Base-by-base conservation (phyloP, 1,140 invertebrate genomes). In the Drusus annulatus region DNA sequence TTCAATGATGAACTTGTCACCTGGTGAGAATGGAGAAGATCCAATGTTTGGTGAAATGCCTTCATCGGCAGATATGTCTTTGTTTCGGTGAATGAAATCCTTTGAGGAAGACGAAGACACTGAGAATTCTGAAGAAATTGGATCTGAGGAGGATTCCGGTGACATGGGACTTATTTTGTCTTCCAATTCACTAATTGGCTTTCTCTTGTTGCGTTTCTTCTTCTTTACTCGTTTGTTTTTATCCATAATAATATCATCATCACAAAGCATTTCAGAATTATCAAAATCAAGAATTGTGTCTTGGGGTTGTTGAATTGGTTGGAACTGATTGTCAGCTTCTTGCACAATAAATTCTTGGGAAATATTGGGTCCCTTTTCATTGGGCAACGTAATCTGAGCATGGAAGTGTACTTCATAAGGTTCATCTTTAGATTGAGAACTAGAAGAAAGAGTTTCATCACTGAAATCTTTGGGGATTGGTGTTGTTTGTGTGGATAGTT, bases 391-490 rank as follows among this genome's bases (percentile, higher is more conserved):
- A 51, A 93, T 89, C 81, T 91, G 89, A n/a, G 92, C 91, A 84
- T 90, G 86, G 23, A 93, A 89, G 81, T 93, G 91, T 6, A 93
- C 86, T 86, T 93, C 92, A 79, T 92, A 93, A 3, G 91, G 91
- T 82, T 93, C 92, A 73, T 91, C 91, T 73, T 90, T 86, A 6
- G 90, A 91, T 62, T 89, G 87, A 31, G 87, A 88, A 78, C 87
- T 87, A 4, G 88, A 87, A 85, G 85, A 82, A 17, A 56, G 19
- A 19, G 69, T 71, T 6, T 83, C 77, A 21, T 85, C 85, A 36
- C 86, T 84, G 8, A 84, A 73, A 71, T 84, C 86, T 77, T 79
- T 58, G 16, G 84, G 74, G 36, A 85, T 82, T n/a, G 90, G 88
- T 50, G 86, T 86, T 16, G 90, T 91, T 84, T 91, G 90, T 7